Base-by-base conservation (phyloP, 2,888 invertebrate genomes). In the Oxycera nigricornis region DNA sequence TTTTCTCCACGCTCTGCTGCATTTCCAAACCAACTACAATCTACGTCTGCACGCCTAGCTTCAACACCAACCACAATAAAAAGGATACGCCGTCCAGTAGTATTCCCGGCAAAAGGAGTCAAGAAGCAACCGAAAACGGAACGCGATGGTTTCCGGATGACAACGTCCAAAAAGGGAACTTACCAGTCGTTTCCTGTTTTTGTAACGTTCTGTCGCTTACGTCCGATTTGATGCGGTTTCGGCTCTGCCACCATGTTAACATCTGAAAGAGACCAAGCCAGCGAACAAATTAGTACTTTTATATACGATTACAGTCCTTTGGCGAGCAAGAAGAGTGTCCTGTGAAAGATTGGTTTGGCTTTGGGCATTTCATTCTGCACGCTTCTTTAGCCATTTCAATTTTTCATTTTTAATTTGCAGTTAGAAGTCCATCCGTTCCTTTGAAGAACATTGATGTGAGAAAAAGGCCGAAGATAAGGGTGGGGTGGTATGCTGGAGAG, bases 211-310 rank as follows among this genome's bases (percentile, higher is more conserved):
- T 89, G 88, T 78, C 89, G 84, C 82, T 89, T 89, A 78, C 89
- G 85, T 78, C 89, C 89, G 76, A 88, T 88, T 84, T 89, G 89
- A 82, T 90, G 89, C 75, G 90, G 88, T 83, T 91, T 91, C 75
- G 91, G 90, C 83, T 91, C 91, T 59, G 90, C 89, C 67, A 90
- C 90, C 88, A 91, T 89, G 84, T 91, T 91, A 79, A 91, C 90
- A 87, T 90, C 90, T 90, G 86, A 74, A 86, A 86, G 75, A 78
- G 76, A 74, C 26, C 7, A 57, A 31, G 31, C 65, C 41, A 65
- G 65, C 14, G 14, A 39, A 41, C 65, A 41, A 41, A 39, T 65
- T 65, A 65, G 65, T 41, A 70, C 22, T 31, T 52, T 70, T 70
- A 17, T 50, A 68, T 68, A 50, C 50, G 67, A 28, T 7, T 68